These are phyloP conservation scores for Megathymus violae DNA, from an alignment of 1,140 invertebrate genomes.

Conservation along the genomic window DNA sequence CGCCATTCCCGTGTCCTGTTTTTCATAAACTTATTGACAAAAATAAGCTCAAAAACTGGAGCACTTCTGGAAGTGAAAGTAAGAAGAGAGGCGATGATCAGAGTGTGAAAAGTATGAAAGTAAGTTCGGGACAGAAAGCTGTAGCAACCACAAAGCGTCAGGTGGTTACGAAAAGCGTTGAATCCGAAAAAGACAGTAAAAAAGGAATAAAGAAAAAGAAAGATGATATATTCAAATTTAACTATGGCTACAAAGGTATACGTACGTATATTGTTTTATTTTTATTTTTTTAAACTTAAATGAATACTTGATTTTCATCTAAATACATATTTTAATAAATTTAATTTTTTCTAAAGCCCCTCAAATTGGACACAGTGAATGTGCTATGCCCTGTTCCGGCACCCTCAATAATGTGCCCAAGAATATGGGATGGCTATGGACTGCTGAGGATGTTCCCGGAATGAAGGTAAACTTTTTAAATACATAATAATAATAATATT, in stretches of 20 bases:
- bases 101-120: slow-evolving; percentile 43
- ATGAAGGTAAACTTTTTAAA: slow-evolving; percentile 54
- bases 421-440: slow-evolving; percentile 77
- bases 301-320: neutral
- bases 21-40: slow-evolving; percentile 71
- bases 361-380: slow-evolving; percentile 70
- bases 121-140: slow-evolving; percentile 49
- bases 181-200: slow-evolving; percentile 67
- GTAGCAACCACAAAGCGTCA: slow-evolving; percentile 46
- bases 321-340: too few species aligned
- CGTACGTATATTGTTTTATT: slow-evolving; percentile 61
- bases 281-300: neutral
- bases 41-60: slow-evolving; percentile 61
- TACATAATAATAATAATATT: slow-evolving; percentile 24
- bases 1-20: slow-evolving; percentile 66
- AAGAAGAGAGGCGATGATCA: slow-evolving; percentile 53
- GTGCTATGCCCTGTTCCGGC: slow-evolving; percentile 66
- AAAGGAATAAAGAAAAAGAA: slow-evolving; percentile 63
- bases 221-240: slow-evolving; percentile 71
- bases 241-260: slow-evolving; percentile 79
- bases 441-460: slow-evolving; percentile 67
- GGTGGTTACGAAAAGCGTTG: slow-evolving; percentile 48
- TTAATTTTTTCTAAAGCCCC: slow-evolving; percentile 50
- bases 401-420: slow-evolving; percentile 65
- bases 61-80: slow-evolving; percentile 62